Base-by-base conservation (phyloP, 2,888 invertebrate species). In the Carabus problematicus region DNA sequence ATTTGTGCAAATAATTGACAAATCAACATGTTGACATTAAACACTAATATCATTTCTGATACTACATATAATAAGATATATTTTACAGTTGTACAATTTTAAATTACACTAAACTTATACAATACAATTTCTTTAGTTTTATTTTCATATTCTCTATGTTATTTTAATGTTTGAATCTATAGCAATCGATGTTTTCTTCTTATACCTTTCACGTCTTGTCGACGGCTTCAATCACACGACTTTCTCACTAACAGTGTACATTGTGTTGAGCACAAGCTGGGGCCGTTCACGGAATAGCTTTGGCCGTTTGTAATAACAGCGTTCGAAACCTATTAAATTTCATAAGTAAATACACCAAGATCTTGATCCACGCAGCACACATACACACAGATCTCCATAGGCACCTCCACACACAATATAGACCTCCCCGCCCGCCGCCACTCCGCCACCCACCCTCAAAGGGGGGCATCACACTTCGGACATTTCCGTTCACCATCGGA, bases 281-380 rank as follows among this genome's bases (percentile, higher is more conserved):
- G 16, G 52, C 52, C 52, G 52, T 52, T 52, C 52, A 52, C 52
- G 52, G 52, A 52, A 52, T 52, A 52, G 52, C 52, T 18, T 16
- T 16, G 49, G 49, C 49, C 49, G 49, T 49, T 49, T 66, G 66
- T 66, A 66, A 66, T 66, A 49, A 66, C 66, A 58, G 29, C 49
- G 66, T 66, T 66, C 58, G 39, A 58, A 58, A 59, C 66, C 66
- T 58, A 66, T 66, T 66, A 66, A 66, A 66, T 66, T 66, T 66
- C 66, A 66, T 66, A 66, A 66, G 66, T 66, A 66, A 66, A 66
- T 66, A 66, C 58, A 52, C 16, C 52, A 19, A 52, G 66, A 58
- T 66, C 66, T 59, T 58, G 66, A 66, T 59, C 49, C 66, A 66
- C 59, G 58, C 66, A 58, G 47, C 45, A 39, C 11, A 39, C 11